Base-by-base conservation (phyloP, 92 coral and sea anemone genomes). In the Porites divaricata region DNA sequence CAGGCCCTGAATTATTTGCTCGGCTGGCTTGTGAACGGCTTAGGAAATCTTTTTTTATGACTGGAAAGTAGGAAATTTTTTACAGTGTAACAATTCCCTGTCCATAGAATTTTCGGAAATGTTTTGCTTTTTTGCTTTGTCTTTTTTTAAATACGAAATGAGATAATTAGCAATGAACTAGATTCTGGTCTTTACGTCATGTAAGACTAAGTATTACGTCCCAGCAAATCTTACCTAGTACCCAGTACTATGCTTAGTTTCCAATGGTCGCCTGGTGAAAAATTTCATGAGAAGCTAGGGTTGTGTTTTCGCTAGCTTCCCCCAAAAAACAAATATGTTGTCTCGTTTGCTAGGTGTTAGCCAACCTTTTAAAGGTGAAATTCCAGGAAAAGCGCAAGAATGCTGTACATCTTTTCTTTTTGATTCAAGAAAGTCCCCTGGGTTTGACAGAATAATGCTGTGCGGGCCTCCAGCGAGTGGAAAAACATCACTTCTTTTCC, bases 401-500 rank as follows among this genome's bases (percentile, higher is more conserved):
- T 75, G 78, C n/a, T 20, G 57, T 64, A 54, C 70, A 15, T 83
- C 72, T 22, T 83, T 84, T 13, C 88, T 85, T 28, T 79, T 94
- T 80, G 81, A 87, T 77, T 59, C 85, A 52, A 54, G 62, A 28
- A 52, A 16, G 35, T 17, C 73, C n/a, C 56, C 79, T 25, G 77
- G 81, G 20, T 41, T 84, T 12, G 83, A 71, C 62, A 94, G 77
- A 83, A 15, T 83, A 6, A 74, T 96, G 45, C 67, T 96, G 6
- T 86, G 79, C 28, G 98, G 99, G 8, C 93, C 98, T 0, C 82
- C 69, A 20, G 63, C 79, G n/a, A 83, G 95, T 70, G 99, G 99
- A 0, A 96, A 94, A 80, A 92, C 98, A 11, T 94, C 96, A 2
- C 87, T 96, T 6, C 91, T 96, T 23, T 96, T 96, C 50, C 92